Evolutionary conservation across 92 coral and sea anemone species (phyloP).

Genomic region (Pocillopora grandis): DNA sequence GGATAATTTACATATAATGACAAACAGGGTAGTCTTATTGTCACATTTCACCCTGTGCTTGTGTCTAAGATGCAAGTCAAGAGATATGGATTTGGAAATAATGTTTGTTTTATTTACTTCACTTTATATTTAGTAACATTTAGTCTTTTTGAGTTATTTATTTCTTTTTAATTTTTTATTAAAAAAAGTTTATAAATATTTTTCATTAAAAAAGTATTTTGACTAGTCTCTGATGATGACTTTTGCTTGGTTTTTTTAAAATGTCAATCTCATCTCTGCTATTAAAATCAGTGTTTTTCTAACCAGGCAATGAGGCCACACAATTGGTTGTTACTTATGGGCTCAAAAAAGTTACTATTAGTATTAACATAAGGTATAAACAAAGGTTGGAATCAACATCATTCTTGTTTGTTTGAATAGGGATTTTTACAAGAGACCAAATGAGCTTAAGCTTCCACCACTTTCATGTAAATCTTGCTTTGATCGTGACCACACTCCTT

Average conservation of each 20-base stretch:
- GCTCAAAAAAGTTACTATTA: no score
- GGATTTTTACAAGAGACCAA: constrained; percentile 34
- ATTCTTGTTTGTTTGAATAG: not conserved
- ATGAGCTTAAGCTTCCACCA: constrained; percentile 52
- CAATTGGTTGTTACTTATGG: no score
- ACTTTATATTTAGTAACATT: no score
- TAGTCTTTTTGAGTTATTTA: not conserved
- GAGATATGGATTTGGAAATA: no score
- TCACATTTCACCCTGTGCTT: not conserved
- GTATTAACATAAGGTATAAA: no score
- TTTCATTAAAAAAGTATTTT: not conserved
- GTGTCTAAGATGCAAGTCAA: not conserved
- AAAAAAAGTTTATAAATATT: no score
- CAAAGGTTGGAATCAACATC: no score
- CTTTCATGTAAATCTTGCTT: not conserved
- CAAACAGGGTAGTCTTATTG: not conserved
- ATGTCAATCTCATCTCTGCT: no score
- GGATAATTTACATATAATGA: not conserved
- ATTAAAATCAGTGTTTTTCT: no score
- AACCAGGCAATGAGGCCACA: no score
- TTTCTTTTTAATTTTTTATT: no score
- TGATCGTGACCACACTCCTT: constrained; percentile 48
- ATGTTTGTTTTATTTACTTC: no score
- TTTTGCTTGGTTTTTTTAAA: not conserved
- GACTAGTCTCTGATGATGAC: not conserved